Percentiles rank a stretch among this genome's conserved stretches.
These are phyloP conservation scores for Noturus placidus DNA, from an alignment of 2,113 vertebrate species.

Conservation along the genomic window DNA sequence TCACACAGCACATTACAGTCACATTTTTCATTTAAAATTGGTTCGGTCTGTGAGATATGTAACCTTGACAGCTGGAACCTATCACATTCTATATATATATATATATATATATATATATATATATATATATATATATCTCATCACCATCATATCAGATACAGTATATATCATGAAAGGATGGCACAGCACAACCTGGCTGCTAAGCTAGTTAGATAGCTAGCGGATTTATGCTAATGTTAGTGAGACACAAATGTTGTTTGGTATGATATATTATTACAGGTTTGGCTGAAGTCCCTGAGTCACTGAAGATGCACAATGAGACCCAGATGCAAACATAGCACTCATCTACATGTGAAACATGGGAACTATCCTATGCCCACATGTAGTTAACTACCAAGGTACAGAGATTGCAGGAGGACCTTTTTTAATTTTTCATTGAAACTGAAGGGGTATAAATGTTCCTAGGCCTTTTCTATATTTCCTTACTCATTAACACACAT, in stretches of 20 bases:
- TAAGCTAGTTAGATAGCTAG: background rate
- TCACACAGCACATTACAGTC: background rate
- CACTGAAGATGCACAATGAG: background rate
- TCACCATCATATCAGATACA: no score
- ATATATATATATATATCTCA: no score
- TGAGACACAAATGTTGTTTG: background rate
- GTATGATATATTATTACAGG: background rate
- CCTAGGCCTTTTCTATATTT: background rate
- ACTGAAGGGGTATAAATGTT: background rate
- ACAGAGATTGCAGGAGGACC: background rate
- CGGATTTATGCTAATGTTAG: background rate
- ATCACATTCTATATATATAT: background rate
- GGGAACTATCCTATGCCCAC: background rate
- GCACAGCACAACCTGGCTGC: background rate
- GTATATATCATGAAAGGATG: background rate
- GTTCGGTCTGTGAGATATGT: no score
- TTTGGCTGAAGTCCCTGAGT: background rate
- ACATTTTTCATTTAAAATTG: background rate
- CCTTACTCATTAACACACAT: constrained; percentile 26
- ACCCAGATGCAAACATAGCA: background rate
- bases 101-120: no score
- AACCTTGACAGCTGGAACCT: background rate
- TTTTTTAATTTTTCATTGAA: background rate
- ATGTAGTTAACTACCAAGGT: background rate
- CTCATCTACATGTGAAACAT: background rate